phyloP scores from a whole-genome alignment of 2,113 vertebrate species.

The Cheilinus undulatus region DNA sequence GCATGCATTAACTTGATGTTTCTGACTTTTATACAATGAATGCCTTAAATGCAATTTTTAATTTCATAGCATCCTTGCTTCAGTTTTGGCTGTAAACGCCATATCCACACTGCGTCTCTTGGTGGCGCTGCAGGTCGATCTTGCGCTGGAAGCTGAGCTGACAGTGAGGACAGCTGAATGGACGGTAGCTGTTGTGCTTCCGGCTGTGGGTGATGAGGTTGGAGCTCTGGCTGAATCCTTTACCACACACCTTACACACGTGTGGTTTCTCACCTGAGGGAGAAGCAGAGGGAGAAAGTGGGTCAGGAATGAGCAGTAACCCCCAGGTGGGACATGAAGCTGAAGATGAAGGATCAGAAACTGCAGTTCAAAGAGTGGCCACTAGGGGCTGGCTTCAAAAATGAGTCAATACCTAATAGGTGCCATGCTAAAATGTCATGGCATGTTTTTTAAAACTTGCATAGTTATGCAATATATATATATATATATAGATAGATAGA shows the following conservation, averaged over 20 bases:
- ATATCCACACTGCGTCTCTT: conserved; percentile 64
- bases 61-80: not conserved
- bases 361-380: not conserved
- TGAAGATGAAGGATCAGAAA: not conserved
- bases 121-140: conserved; percentile 84
- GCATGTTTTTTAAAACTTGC: too few relatives aligned
- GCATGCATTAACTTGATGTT: not conserved
- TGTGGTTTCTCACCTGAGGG: conserved; percentile 86
- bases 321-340: too few relatives aligned
- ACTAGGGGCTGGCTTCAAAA: not conserved
- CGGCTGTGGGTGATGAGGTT: conserved; percentile 87
- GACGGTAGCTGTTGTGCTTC: conserved; percentile 81
- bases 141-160: conserved; percentile 78
- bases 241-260: conserved; percentile 85
- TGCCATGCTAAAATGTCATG: not conserved
- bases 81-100: conserved; percentile 20
- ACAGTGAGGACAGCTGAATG: conserved; percentile 79
- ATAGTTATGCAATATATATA: too few relatives aligned
- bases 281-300: not conserved
- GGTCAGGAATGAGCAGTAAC: not conserved
- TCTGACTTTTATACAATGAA: not conserved
- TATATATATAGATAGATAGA: too few relatives aligned
- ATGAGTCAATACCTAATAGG: not conserved
- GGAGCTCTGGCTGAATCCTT: conserved; percentile 85
- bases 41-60: conserved; percentile 2